Conservation (phyloP, 2,888 invertebrate species). For the Perithous albicinctus region DNA sequence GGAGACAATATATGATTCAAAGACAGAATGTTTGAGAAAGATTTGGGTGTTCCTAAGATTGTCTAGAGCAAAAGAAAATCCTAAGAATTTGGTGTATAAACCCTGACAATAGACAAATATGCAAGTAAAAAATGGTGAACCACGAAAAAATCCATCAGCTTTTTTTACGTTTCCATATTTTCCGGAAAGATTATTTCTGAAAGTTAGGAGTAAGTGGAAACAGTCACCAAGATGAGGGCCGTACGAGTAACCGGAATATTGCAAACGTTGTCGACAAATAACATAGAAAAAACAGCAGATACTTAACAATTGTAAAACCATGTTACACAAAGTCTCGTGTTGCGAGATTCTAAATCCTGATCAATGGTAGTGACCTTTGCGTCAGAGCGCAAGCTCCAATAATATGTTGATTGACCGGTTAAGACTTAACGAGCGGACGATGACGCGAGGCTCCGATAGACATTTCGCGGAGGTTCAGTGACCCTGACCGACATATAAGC, state of each 20-base stretch:
- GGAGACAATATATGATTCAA: neutral
- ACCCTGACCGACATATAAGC: slow-evolving; percentile 53
- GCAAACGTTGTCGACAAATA: neutral
- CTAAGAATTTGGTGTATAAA: neutral
- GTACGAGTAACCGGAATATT: neutral
- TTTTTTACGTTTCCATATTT: neutral
- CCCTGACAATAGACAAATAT: neutral
- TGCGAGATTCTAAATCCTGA: neutral
- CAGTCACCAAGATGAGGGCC: neutral
- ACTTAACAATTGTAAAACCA: neutral
- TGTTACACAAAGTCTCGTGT: neutral
- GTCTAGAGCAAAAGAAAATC: neutral
- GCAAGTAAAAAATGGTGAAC: neutral
- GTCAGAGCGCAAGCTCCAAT: slow-evolving; percentile 4
- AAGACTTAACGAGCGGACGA: slow-evolving; percentile 34
- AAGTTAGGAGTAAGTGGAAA: neutral
- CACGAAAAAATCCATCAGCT: neutral
- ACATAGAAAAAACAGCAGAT: neutral
- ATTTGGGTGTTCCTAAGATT: neutral
- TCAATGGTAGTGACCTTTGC: neutral
- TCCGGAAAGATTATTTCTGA: neutral
- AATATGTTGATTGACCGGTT: slow-evolving; percentile 24
- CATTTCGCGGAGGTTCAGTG: slow-evolving; percentile 28
- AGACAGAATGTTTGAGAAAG: neutral
- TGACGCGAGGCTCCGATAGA: slow-evolving; percentile 8